Percentiles rank a stretch among this genome's conserved stretches.
Conservation (phyloP, 35 echinoderm and acorn worm genomes). For the Apostichopus japonicus region DNA sequence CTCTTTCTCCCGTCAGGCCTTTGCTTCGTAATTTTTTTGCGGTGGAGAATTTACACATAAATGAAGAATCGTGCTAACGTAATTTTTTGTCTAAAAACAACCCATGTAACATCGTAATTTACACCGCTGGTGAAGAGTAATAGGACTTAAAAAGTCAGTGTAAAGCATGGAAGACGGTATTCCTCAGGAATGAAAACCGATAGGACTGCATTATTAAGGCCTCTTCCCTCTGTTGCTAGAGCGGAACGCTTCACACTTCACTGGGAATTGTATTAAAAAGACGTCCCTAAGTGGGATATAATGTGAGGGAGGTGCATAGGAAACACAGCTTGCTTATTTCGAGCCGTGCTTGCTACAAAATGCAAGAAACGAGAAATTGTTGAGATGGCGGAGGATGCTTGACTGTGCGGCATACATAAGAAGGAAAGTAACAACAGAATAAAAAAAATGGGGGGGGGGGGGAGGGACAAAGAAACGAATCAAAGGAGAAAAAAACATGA, state of each 20-base stretch:
- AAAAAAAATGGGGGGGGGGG: too few species aligned
- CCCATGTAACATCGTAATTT: slow-evolving; percentile 55
- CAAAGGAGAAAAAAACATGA: too few species aligned
- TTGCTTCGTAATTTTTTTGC: slow-evolving; percentile 41
- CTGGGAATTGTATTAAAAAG: slow-evolving; percentile 61
- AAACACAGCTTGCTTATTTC: slow-evolving; percentile 52
- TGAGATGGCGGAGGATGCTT: too few species aligned
- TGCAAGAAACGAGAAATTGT: background rate
- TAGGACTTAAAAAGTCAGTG: slow-evolving; percentile 57
- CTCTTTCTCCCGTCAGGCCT: background rate
- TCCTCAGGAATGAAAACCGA: slow-evolving; percentile 46
- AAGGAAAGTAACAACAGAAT: too few species aligned
- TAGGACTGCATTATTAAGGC: slow-evolving; percentile 55
- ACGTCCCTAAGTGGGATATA: slow-evolving; percentile 54
- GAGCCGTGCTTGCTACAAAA: slow-evolving; percentile 32
- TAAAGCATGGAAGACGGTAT: slow-evolving; percentile 3
- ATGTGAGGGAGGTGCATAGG: slow-evolving; percentile 47
- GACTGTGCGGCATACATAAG: too few species aligned
- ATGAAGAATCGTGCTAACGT: slow-evolving; percentile 45
- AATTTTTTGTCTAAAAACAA: slow-evolving; percentile 40
- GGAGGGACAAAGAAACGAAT: too few species aligned
- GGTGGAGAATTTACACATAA: slow-evolving; percentile 49
- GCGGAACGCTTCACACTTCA: slow-evolving; percentile 56
- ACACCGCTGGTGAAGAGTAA: slow-evolving; percentile 48
- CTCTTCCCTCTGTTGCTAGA: slow-evolving; percentile 6